Conservation (phyloP, 2,113 vertebrate species). For the Lophochroa leadbeateri region DNA sequence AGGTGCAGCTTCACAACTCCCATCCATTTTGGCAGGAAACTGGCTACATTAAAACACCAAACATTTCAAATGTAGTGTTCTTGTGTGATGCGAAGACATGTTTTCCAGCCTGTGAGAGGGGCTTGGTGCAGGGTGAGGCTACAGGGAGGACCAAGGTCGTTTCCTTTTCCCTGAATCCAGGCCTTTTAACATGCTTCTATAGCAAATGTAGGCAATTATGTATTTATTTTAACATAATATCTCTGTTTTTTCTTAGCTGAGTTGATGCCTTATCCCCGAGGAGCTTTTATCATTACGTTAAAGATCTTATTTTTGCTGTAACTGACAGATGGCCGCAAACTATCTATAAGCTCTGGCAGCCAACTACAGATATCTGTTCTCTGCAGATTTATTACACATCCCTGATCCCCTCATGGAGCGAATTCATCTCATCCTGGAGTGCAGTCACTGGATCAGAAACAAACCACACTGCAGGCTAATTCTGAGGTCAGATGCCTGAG, state of each 20-base stretch:
- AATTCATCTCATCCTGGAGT: not conserved
- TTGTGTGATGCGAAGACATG: fast-evolving
- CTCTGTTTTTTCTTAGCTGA: not conserved
- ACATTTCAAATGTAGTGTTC: fast-evolving
- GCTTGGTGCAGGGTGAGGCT: fast-evolving
- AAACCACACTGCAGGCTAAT: not conserved
- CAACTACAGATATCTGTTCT: not conserved
- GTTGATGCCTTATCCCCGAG: not conserved
- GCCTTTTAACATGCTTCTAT: not conserved
- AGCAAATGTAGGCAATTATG: not conserved
- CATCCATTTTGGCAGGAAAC: not conserved
- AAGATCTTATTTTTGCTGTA: not conserved
- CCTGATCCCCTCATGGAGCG: not conserved
- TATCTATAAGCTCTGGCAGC: not conserved
- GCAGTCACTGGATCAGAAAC: not conserved
- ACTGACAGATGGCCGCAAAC: not conserved
- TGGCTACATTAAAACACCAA: not conserved
- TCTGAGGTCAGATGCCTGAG: not conserved
- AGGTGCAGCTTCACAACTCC: not conserved
- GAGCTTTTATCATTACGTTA: not conserved
- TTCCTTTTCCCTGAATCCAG: not conserved
- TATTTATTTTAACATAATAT: not conserved
- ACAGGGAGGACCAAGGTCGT: fast-evolving
- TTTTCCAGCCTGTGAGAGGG: not conserved
- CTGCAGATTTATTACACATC: not conserved